These are phyloP conservation scores for Panorpa germanica DNA, from an alignment of 2,888 invertebrate species.

Conservation along the genomic window DNA sequence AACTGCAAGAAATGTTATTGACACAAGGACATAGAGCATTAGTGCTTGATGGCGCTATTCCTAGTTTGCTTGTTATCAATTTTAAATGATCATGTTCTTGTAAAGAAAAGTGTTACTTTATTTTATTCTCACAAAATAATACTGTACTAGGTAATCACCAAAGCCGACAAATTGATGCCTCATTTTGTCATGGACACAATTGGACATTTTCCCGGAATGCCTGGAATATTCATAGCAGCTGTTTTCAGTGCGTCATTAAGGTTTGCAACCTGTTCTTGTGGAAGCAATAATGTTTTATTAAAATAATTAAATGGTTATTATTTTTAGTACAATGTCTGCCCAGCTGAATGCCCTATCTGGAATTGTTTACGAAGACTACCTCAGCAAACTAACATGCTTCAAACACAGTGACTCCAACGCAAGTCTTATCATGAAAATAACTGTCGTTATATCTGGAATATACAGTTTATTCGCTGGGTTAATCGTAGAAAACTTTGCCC, in stretches of 20 bases:
- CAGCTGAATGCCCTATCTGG: slow-evolving; percentile 32
- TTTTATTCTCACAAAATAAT: no score
- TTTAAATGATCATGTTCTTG: no score
- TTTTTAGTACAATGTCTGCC: slow-evolving; percentile 32
- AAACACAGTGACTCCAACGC: slow-evolving; percentile 25
- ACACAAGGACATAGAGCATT: no score
- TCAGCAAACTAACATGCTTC: slow-evolving; percentile 22
- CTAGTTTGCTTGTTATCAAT: no score
- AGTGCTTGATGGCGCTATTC: no score
- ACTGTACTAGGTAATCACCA: slow-evolving; percentile 18
- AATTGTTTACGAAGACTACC: slow-evolving; percentile 34
- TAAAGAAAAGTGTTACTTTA: no score
- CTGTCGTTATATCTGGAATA: slow-evolving; percentile 27
- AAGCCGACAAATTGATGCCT: slow-evolving; percentile 30
- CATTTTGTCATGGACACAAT: slow-evolving; percentile 34
- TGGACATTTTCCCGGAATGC: slow-evolving; percentile 28
- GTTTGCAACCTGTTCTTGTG: slow-evolving; percentile 11
- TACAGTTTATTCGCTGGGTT: slow-evolving; percentile 35
- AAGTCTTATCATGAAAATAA: slow-evolving; percentile 27
- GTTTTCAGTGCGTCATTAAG: slow-evolving; percentile 39
- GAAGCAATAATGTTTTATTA: neutral
- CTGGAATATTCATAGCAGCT: slow-evolving; percentile 39
- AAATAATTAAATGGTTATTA: slow-evolving; percentile 3
- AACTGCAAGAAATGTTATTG: no score
- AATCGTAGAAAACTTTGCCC: slow-evolving; percentile 24